Conservation (phyloP, 2,113 vertebrate genomes). For the Glaucidium brasilianum region DNA sequence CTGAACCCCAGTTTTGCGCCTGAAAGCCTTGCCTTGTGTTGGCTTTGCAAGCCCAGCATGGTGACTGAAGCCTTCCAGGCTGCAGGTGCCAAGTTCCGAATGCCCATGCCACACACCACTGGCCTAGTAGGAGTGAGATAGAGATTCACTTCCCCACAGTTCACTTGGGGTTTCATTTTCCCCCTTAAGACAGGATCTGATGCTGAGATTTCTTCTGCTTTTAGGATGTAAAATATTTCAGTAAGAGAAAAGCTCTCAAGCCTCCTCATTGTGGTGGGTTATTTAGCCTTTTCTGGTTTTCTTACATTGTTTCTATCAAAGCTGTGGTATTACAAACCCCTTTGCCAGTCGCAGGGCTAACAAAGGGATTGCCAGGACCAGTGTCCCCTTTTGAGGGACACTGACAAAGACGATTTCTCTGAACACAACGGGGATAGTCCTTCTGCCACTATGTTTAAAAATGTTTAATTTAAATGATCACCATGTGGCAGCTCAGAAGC, state of each 20-base stretch:
- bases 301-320: not conserved
- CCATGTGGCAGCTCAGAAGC: not conserved
- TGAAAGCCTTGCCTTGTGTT: not conserved
- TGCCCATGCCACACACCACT: fast-evolving
- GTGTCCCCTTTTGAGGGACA: not conserved
- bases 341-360: not conserved
- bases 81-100: not conserved
- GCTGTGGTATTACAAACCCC: not conserved
- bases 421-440: not conserved
- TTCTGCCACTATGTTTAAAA: conserved; percentile 43
- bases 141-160: not conserved
- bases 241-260: not conserved
- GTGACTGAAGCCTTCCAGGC: not conserved
- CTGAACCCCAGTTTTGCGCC: not conserved
- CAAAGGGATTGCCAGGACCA: not conserved
- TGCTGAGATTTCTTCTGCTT: not conserved
- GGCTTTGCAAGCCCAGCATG: not conserved
- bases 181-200: not conserved
- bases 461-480: conserved; percentile 10
- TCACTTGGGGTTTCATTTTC: not conserved
- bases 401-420: not conserved
- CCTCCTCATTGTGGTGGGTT: not conserved
- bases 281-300: not conserved
- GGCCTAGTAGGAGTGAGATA: not conserved
- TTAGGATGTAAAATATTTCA: not conserved